These are phyloP conservation scores for Rutilus rutilus DNA, from an alignment of 2,113 vertebrate genomes.

Conservation along the genomic window DNA sequence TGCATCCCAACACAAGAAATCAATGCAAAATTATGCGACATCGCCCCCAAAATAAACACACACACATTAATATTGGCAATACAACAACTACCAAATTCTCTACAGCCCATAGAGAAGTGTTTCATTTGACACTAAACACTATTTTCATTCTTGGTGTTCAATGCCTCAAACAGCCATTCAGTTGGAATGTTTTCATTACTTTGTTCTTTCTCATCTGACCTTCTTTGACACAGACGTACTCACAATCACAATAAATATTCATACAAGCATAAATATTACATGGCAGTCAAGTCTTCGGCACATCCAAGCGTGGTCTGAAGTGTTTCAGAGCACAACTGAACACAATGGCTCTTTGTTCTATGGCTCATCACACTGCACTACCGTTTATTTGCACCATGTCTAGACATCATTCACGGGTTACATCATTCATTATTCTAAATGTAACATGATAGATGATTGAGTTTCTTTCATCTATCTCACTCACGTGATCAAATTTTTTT, in stretches of 20 bases:
- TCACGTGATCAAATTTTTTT: conserved; percentile 6
- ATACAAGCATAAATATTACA: conserved; percentile 35
- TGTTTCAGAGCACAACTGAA: not conserved
- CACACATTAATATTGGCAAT: not conserved
- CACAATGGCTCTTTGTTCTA: conserved; percentile 35
- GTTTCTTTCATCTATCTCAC: not conserved
- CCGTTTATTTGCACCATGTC: not conserved
- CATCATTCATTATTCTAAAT: not conserved
- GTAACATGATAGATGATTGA: not conserved
- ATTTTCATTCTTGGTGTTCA: not conserved
- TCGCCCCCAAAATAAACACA: not conserved
- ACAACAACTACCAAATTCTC: not conserved
- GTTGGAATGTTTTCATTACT: not conserved
- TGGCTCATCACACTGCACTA: not conserved
- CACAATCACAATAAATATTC: conserved; percentile 40
- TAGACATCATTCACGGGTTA: not conserved
- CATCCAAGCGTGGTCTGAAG: not conserved
- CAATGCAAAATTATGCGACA: not conserved
- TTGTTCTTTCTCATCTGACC: conserved; percentile 11
- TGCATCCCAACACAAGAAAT: not conserved
- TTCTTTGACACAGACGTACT: not conserved
- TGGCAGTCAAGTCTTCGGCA: conserved; percentile 20
- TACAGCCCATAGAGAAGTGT: not conserved
- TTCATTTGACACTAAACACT: not conserved
- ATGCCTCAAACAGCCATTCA: not conserved